These are phyloP conservation scores for Syrphus vitripennis DNA, from an alignment of 2,888 invertebrate genomes.

Conservation along the genomic window DNA sequence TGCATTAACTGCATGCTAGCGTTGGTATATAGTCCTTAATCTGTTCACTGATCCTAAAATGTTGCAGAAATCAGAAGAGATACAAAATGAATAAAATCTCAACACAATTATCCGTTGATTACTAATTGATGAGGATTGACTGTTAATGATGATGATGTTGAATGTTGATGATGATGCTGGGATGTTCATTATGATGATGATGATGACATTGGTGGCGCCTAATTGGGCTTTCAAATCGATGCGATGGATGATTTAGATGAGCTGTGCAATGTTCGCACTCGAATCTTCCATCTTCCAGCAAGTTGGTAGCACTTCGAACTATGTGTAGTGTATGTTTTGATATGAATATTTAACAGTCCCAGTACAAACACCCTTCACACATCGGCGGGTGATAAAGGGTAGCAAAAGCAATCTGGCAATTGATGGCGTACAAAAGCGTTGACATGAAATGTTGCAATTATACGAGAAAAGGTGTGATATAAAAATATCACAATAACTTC, in stretches of 20 bases:
- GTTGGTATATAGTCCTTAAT: slow-evolving; percentile 9
- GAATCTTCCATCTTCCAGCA: slow-evolving; percentile 18
- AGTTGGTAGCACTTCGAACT: neutral
- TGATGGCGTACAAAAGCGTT: slow-evolving; percentile 29
- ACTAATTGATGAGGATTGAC: slow-evolving; percentile 68
- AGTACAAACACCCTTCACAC: neutral
- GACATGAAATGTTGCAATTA: slow-evolving; percentile 69
- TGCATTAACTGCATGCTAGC: slow-evolving; percentile 56
- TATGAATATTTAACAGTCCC: slow-evolving; percentile 5
- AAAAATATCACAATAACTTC: neutral
- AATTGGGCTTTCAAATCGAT: slow-evolving; percentile 69
- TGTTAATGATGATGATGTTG: slow-evolving; percentile 40
- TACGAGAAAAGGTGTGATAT: slow-evolving; percentile 54
- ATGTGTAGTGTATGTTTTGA: neutral
- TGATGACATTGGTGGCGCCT: slow-evolving; percentile 63
- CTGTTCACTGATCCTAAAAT: slow-evolving; percentile 39
- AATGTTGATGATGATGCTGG: neutral
- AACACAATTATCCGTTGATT: slow-evolving; percentile 61
- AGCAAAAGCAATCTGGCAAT: neutral
- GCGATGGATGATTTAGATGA: slow-evolving; percentile 60
- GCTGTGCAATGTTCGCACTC: slow-evolving; percentile 41
- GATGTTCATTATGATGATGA: slow-evolving; percentile 9
- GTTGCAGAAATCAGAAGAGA: neutral
- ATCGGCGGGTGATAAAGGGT: neutral
- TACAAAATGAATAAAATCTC: neutral